phyloP scores from a whole-genome alignment of 1,140 invertebrate species.

The Drosophila sp. region DNA sequence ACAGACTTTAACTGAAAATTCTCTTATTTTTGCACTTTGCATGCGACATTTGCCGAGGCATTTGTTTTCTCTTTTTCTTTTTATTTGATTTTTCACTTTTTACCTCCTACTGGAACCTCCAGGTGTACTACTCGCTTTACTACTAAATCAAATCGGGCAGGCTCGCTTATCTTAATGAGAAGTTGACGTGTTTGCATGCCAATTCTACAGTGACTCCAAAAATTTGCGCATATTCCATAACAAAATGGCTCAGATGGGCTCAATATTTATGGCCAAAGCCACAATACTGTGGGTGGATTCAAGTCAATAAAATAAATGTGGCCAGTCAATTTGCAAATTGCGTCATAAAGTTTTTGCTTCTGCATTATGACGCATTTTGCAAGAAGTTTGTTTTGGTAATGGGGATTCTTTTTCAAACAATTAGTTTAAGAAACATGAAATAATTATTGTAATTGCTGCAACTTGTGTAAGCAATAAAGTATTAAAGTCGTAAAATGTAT shows the following conservation, averaged over 20 bases:
- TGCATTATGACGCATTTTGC: constrained; percentile 41
- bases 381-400: not conserved
- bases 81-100: constrained; percentile 5
- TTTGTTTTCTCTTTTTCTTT: too few species aligned
- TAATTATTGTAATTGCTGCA: not conserved
- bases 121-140: too few species aligned
- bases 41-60: constrained; percentile 57
- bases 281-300: constrained; percentile 26
- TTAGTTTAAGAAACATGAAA: not conserved
- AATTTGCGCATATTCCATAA: constrained; percentile 49
- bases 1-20: constrained; percentile 9
- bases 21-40: constrained; percentile 47
- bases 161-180: constrained; percentile 75
- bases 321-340: constrained; percentile 70
- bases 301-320: constrained; percentile 66
- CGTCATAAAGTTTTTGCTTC: constrained; percentile 44
- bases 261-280: constrained; percentile 51
- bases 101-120: constrained; percentile 3
- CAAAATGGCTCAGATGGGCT: constrained; percentile 47
- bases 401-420: not conserved
- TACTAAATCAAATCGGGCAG: constrained; percentile 39
- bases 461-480: not conserved
- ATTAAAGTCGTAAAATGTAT: constrained; percentile 6
- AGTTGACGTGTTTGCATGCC: constrained; percentile 77
- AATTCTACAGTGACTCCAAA: constrained; percentile 22